Evolutionary conservation across 2,113 vertebrate species (phyloP), one percentile per base, ranked within the genome.

Genomic region (Saguinus imperator): DNA sequence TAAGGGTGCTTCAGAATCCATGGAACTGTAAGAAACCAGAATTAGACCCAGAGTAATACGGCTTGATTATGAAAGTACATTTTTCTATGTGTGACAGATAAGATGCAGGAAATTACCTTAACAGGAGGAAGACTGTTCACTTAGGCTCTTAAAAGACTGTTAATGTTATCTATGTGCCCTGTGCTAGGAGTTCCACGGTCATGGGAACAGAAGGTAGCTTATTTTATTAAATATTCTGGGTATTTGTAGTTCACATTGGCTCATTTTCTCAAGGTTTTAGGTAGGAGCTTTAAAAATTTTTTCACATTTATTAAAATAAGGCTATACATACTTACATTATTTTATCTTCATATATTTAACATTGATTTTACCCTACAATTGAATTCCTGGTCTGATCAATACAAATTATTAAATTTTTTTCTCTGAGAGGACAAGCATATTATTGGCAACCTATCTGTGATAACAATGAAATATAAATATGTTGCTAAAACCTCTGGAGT

Each of bases 341-440:
- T 90, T 90, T 88, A 58, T 77, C 68, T 93, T 91, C 32, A 88
- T 27, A 68, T 76, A 50, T n/a, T 88, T 88, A 77, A 81, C 32
- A 77, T 64, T 83, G 57, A 57, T 87, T 84, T 96, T 84, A 86
- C 13, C 35, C 6, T 84, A 73, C 88, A 80, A 61, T 79, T 89
- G 27, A 94, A 81, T 84, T 95, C 94, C 68, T 83, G 9, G 1
- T 92, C 70, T 96, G 57, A 75, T 80, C 27, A 64, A 55, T 76
- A 86, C 72, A 97, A 82, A 89, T 43, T 48, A 86, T 93, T 85
- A 61, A n/a, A 85, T 66, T 21, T 58, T 89, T 61, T 79, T 94
- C 68, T 72, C 25, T 91, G 52, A 82, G 29, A 92, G 21, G 79
- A 32, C 50, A 79, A 75, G 25, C 11, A 35, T 55, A 50, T 91